Evolutionary conservation across 2,113 vertebrate species (phyloP).

Genomic region (Noturus placidus): DNA sequence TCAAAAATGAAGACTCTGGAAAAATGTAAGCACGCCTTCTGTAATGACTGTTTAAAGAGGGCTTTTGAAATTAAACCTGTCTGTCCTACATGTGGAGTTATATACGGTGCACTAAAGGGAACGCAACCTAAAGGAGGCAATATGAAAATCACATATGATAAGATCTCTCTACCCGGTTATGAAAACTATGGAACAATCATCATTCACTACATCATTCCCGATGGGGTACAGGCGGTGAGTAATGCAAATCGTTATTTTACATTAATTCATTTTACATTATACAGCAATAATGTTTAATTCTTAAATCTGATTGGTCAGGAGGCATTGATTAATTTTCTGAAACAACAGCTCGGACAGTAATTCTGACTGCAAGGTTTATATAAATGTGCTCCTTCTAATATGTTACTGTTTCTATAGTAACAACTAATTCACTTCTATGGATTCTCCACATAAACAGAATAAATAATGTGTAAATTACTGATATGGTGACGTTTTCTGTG

Average conservation of each 20-base stretch:
- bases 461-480: background rate
- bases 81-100: constrained; percentile 69
- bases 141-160: constrained; percentile 35
- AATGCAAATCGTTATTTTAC: background rate
- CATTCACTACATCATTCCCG: constrained; percentile 67
- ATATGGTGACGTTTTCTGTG: background rate
- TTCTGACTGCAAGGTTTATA: background rate
- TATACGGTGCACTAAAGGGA: constrained; percentile 68
- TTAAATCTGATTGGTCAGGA: background rate
- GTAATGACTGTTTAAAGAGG: constrained; percentile 61
- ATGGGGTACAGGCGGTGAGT: constrained; percentile 69
- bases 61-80: constrained; percentile 70
- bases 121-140: constrained; percentile 65
- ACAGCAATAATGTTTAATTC: background rate
- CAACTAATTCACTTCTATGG: background rate
- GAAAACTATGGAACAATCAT: constrained; percentile 59
- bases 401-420: background rate
- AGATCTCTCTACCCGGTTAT: constrained; percentile 63
- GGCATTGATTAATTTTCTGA: background rate
- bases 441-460: background rate
- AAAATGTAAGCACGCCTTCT: constrained; percentile 71
- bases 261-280: background rate
- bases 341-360: background rate
- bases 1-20: constrained; percentile 54
- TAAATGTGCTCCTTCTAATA: background rate